Conservation (phyloP, 2,797 vertebrate genomes). For the Mus spretus region DNA sequence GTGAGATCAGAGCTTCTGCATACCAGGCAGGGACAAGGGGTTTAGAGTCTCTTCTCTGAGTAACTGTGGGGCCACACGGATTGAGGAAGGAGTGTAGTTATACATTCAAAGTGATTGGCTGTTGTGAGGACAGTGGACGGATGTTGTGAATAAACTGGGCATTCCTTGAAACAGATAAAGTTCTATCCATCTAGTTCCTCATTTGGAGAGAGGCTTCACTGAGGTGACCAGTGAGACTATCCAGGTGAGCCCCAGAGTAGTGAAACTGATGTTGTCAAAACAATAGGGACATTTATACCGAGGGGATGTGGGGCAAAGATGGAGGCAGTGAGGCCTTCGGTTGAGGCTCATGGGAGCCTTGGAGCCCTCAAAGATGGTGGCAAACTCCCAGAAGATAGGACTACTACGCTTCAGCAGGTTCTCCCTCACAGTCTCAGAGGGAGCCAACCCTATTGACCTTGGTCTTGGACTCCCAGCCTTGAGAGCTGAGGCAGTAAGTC, state of each 20-base stretch:
- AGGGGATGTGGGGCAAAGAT: too few species aligned
- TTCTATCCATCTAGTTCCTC: too few species aligned
- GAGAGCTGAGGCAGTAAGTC: neutral
- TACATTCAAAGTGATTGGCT: neutral
- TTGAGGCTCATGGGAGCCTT: too few species aligned
- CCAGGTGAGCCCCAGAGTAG: neutral
- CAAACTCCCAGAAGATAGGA: neutral
- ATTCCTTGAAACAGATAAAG: neutral
- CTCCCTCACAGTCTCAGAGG: neutral
- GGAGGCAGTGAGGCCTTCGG: neutral
- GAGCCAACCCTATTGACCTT: neutral
- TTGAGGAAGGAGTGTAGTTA: neutral
- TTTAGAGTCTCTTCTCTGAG: too few species aligned
- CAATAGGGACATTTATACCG: neutral
- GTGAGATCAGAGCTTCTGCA: rapidly evolving
- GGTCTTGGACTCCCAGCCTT: neutral
- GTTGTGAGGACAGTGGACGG: rapidly evolving
- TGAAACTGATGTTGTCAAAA: neutral
- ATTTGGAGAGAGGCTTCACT: neutral
- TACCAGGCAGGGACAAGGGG: neutral
- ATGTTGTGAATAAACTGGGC: neutral
- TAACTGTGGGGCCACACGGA: rapidly evolving
- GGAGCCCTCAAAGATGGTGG: neutral
- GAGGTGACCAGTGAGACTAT: neutral
- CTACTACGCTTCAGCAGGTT: too few species aligned